phyloP scores from a whole-genome alignment of 1,140 invertebrate genomes.

The Lordiphosa clarofinis region DNA sequence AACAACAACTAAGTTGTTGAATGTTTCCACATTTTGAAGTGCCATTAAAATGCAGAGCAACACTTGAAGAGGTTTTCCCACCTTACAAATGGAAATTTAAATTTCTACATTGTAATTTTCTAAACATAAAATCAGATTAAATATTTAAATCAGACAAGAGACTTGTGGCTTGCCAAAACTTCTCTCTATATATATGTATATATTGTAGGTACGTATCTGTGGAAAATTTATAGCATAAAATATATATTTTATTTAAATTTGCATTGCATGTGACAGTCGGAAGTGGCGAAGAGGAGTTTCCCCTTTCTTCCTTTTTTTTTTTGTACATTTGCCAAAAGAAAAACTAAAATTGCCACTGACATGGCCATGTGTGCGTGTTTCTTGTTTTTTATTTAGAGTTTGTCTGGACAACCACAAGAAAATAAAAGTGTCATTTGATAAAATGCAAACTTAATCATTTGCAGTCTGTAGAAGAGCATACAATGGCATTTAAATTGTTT shows the following conservation, averaged over 20 bases:
- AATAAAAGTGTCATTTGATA: slow-evolving; percentile 62
- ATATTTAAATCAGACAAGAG: slow-evolving; percentile 68
- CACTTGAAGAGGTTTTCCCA: slow-evolving; percentile 8
- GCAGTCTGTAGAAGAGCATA: slow-evolving; percentile 43
- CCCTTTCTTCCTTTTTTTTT: neutral
- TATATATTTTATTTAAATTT: slow-evolving; percentile 74
- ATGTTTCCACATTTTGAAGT: slow-evolving; percentile 30
- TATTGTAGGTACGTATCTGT: slow-evolving; percentile 34
- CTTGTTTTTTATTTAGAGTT: slow-evolving; percentile 11
- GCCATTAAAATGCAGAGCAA: slow-evolving; percentile 48
- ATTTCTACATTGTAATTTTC: slow-evolving; percentile 35
- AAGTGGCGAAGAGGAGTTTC: slow-evolving; percentile 5
- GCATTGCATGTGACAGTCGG: slow-evolving; percentile 55
- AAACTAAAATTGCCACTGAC: slow-evolving; percentile 40
- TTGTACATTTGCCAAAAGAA: slow-evolving; percentile 17
- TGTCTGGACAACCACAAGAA: slow-evolving; percentile 46
- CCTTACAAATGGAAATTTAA: neutral
- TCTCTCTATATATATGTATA: slow-evolving; percentile 14
- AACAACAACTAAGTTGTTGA: no score
- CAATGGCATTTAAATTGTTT: slow-evolving; percentile 21
- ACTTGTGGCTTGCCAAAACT: slow-evolving; percentile 55
- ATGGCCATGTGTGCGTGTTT: slow-evolving; percentile 9
- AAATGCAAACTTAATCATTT: slow-evolving; percentile 67
- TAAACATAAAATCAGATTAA: slow-evolving; percentile 74
- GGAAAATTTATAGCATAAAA: slow-evolving; percentile 63